Conservation (phyloP, 2,797 vertebrate genomes). For the Atherinosoma microstoma region DNA sequence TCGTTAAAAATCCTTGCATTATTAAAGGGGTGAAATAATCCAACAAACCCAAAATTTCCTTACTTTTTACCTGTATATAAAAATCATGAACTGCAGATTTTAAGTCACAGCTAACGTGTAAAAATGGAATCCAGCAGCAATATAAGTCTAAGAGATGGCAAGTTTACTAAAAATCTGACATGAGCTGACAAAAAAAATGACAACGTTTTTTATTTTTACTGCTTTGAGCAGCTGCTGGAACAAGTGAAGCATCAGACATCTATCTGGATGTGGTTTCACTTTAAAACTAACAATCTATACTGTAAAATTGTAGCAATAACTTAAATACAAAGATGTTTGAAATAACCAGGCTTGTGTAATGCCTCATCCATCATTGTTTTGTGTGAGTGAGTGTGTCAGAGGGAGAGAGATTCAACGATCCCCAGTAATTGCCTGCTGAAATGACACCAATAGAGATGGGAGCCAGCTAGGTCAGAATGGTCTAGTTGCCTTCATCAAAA, state of each 20-base stretch:
- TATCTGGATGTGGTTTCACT: conserved; percentile 27
- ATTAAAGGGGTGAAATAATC: too few species aligned
- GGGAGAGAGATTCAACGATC: conserved; percentile 49
- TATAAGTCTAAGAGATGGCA: not conserved
- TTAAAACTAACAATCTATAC: conserved; percentile 36
- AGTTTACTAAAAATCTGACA: not conserved
- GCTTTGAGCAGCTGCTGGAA: conserved; percentile 5
- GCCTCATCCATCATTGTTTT: conserved; percentile 59
- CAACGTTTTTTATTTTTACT: not conserved
- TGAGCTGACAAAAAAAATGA: conserved; percentile 10
- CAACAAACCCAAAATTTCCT: too few species aligned
- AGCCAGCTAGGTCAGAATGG: conserved; percentile 51
- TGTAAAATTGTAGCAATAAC: conserved; percentile 32
- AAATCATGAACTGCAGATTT: not conserved
- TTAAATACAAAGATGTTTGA: conserved; percentile 33
- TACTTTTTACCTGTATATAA: too few species aligned
- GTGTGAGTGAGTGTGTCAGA: conserved; percentile 18
- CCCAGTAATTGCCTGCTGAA: conserved; percentile 69
- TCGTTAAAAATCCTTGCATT: too few species aligned
- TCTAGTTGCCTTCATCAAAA: conserved; percentile 70
- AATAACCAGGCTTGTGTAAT: conserved; percentile 43
- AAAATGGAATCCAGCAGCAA: not conserved
- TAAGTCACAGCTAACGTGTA: not conserved
- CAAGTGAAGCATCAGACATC: conserved; percentile 21
- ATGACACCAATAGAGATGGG: conserved; percentile 66